Conservation (phyloP, 2,113 vertebrate genomes). For the Antigone vipio region DNA sequence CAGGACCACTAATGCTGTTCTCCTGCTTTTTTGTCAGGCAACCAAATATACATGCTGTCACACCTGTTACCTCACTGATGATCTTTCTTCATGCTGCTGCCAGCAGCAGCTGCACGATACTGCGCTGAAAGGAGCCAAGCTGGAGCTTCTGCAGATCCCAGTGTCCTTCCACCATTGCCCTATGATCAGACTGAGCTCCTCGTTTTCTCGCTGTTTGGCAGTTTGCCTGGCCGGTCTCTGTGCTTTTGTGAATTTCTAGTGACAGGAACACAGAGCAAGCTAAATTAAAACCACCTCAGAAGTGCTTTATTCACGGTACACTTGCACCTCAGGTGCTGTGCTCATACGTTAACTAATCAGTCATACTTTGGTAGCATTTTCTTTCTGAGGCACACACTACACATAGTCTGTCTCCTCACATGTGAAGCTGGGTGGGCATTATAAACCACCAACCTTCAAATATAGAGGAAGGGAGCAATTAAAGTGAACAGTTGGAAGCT, state of each 20-base stretch:
- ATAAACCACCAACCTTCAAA: background rate
- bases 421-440: too few species aligned
- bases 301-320: background rate
- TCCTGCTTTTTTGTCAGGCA: background rate
- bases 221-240: background rate
- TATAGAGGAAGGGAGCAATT: background rate
- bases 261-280: background rate
- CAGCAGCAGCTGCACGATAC: background rate
- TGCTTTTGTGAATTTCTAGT: background rate
- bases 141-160: background rate
- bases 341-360: background rate
- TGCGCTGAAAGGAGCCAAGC: background rate
- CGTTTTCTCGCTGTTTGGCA: background rate
- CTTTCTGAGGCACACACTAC: background rate
- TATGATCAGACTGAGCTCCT: background rate
- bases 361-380: background rate
- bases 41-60: background rate
- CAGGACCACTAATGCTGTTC: background rate
- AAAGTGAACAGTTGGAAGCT: background rate
- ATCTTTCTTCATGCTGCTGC: background rate
- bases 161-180: background rate
- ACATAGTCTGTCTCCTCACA: background rate
- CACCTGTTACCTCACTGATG: background rate
- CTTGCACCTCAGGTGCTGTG: background rate
- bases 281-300: background rate